A percentile compares a stretch with the other conserved stretches of the same genome.
These are phyloP conservation scores for Mixornis gularis DNA, from an alignment of 2,113 vertebrate genomes.

Conservation along the genomic window DNA sequence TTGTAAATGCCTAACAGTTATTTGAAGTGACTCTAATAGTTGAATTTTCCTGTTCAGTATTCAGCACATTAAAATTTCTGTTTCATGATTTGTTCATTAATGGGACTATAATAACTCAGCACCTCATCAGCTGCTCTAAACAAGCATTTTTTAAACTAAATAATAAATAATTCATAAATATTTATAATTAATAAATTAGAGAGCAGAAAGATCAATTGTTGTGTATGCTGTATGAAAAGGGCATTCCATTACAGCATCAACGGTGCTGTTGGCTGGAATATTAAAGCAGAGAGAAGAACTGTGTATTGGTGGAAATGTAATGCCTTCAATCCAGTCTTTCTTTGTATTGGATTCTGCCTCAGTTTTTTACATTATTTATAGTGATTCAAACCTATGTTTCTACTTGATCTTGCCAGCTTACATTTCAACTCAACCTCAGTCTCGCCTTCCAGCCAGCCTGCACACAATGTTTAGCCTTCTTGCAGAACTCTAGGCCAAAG, in stretches of 20 bases:
- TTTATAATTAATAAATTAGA: conserved; percentile 64
- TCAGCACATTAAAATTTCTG: conserved; percentile 44
- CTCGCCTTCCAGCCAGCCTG: not conserved
- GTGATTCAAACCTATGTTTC: not conserved
- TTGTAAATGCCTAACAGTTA: conserved; percentile 4
- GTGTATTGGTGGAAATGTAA: not conserved
- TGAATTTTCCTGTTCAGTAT: conserved; percentile 24
- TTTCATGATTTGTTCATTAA: conserved; percentile 57
- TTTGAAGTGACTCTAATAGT: conserved; percentile 44
- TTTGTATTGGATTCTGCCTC: not conserved
- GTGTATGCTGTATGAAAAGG: conserved; percentile 16
- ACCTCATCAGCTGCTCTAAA: conserved; percentile 60
- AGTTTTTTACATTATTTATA: not conserved
- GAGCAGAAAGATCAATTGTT: conserved; percentile 49
- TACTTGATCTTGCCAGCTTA: not conserved
- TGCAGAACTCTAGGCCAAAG: not conserved
- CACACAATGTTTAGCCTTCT: not conserved
- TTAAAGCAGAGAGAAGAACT: not conserved
- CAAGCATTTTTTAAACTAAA: conserved; percentile 22
- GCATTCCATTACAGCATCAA: conserved; percentile 37
- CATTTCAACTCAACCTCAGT: not conserved
- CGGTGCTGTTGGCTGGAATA: not conserved
- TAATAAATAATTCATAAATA: conserved; percentile 60
- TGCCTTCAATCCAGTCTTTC: not conserved
- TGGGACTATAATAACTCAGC: conserved; percentile 50